Conservation (phyloP, 2,113 vertebrate species). For the Erythrolamprus reginae region DNA sequence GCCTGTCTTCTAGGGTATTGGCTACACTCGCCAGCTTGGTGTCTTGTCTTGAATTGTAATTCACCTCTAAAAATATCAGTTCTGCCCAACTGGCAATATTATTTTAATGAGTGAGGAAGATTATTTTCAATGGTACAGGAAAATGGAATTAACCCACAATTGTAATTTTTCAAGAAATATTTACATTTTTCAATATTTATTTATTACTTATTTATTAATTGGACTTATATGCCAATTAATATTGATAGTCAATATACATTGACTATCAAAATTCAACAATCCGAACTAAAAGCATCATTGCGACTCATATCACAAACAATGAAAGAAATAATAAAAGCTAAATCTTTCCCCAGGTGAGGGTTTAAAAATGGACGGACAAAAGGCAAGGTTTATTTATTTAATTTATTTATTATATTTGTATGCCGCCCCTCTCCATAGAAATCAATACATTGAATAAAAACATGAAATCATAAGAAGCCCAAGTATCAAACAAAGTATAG, state of each 20-base stretch:
- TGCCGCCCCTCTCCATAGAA: too few species aligned
- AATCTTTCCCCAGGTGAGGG: neutral
- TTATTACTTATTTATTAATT: too few species aligned
- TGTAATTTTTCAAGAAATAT: neutral
- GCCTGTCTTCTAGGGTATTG: too few species aligned
- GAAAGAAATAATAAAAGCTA: neutral
- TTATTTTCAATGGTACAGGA: neutral
- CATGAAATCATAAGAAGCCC: neutral
- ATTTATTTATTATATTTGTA: too few species aligned
- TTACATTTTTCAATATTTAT: neutral
- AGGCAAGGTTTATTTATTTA: too few species aligned
- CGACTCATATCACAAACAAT: neutral
- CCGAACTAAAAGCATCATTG: neutral
- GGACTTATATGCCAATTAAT: too few species aligned
- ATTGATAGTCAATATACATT: too few species aligned
- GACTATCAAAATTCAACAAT: neutral
- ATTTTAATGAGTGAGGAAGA: neutral
- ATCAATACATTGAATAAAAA: slow-evolving; percentile 13
- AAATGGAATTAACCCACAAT: neutral
- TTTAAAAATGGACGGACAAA: slow-evolving; percentile 5
- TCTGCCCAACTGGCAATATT: neutral
- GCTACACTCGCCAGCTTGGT: too few species aligned
- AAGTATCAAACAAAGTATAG: neutral
- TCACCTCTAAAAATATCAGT: neutral
- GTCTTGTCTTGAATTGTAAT: neutral